Evolutionary conservation across 1,140 invertebrate genomes (phyloP).

Genomic region (Platyscapa corneri): DNA sequence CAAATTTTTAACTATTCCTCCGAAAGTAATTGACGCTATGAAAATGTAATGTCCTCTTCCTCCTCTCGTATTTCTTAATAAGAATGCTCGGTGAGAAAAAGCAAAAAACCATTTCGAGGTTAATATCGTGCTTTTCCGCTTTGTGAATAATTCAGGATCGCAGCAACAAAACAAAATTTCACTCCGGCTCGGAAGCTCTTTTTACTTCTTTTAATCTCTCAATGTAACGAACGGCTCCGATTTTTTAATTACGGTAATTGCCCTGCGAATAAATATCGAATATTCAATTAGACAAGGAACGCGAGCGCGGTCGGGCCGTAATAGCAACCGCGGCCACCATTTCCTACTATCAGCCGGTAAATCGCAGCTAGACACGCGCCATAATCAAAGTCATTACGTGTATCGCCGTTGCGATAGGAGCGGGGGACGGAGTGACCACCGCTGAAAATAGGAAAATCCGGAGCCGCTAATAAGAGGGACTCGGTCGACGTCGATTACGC

Average conservation of each 20-base stretch:
- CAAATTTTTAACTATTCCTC: background rate
- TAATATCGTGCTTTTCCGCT: background rate
- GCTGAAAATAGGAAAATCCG: background rate
- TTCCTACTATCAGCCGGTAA: slow-evolving; percentile 2
- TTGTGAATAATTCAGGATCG: background rate
- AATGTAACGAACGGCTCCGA: background rate
- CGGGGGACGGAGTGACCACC: background rate
- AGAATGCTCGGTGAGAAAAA: background rate
- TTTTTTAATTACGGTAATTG: background rate
- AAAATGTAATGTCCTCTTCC: background rate
- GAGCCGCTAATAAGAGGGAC: background rate
- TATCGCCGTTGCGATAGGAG: background rate
- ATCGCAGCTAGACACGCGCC: background rate
- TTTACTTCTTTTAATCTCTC: background rate
- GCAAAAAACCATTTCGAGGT: background rate
- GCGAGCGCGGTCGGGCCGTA: background rate
- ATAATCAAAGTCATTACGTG: background rate
- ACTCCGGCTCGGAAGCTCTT: background rate
- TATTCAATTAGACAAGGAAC: background rate
- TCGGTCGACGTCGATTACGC: no score
- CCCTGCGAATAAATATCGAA: background rate
- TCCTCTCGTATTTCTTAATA: background rate
- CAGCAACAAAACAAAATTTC: background rate
- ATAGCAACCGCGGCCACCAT: background rate
- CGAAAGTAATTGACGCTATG: background rate